Evolutionary conservation across 2,797 vertebrate species (phyloP), one percentile per base, ranked within the genome.

Genomic region (Serranus cabrilla): DNA sequence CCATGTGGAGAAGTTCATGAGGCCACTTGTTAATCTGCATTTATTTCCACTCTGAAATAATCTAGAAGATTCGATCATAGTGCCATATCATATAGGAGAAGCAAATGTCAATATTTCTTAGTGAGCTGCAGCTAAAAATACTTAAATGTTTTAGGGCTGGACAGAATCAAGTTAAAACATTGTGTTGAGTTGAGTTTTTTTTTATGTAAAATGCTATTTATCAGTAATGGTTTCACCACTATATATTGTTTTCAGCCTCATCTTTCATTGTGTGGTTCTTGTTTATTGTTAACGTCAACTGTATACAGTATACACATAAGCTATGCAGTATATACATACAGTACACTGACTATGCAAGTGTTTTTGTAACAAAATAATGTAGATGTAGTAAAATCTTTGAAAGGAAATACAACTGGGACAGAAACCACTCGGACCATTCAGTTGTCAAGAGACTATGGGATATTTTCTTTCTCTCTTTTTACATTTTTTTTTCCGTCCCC

Each of bases 401-500:
- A 42, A 42, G 40, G 5, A 13, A 40, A 65, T n/a, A n/a, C n/a
- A n/a, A 23, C 7, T 52, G 14, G 7, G 55, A 23, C 14, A 18
- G 11, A 51, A n/a, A 17, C 13, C 18, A n/a, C n/a, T 23, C 12
- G 11, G 23, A 17, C 5, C 11, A 40, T 20, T 21, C 34, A 40
- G 17, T 21, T 13, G 40, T 49, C 4, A 27, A 25, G 12, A 60
- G 40, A 27, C 40, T 59, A 31, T 56, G 12, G 31, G 2, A 50
- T 4, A 56, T 49, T 55, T 61, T 5, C 8, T 39, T 55, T 31
- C 39, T 27, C 39, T 23, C 9, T 13, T 37, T 13, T 46, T 68
- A 12, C 37, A 65, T n/a, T n/a, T n/a, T 50, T 43, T 64, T 50
- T 27, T 63, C 7, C n/a, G 16, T 67, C 56, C 20, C 39, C 27